Percentiles rank a stretch among this genome's conserved stretches.
Conservation (phyloP, 2,888 invertebrate genomes). For the Ptychoptera contaminata region DNA sequence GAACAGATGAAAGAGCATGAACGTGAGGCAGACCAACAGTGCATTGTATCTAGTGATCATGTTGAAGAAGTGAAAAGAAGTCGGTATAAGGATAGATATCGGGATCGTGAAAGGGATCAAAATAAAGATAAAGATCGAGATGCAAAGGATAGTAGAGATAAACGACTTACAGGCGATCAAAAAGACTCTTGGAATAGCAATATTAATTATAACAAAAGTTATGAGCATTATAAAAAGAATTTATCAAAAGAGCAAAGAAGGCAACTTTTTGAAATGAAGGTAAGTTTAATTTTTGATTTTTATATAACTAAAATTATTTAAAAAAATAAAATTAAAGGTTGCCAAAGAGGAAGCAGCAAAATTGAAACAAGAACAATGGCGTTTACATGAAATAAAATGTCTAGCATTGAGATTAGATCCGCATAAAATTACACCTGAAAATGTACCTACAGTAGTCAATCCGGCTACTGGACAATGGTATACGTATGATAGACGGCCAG, state of each 20-base stretch:
- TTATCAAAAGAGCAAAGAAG: constrained; percentile 20
- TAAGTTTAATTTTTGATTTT: constrained; percentile 9
- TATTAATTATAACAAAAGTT: neutral
- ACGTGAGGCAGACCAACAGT: constrained; percentile 59
- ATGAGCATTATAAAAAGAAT: neutral
- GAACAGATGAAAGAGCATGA: constrained; percentile 94
- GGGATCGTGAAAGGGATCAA: neutral
- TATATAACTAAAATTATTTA: too few species aligned
- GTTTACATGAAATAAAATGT: constrained; percentile 26
- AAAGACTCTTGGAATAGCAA: neutral
- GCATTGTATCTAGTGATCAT: constrained; percentile 17
- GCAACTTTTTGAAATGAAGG: constrained; percentile 27
- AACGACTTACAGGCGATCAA: neutral
- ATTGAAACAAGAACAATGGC: constrained; percentile 22
- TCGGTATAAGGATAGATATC: neutral
- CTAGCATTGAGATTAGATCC: constrained; percentile 27
- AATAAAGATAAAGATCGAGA: neutral
- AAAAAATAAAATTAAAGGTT: too few species aligned
- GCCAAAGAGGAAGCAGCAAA: constrained; percentile 28
- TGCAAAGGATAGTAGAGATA: neutral
- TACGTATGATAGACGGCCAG: constrained; percentile 20
- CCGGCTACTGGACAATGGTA: constrained; percentile 28
- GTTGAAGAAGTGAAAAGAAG: constrained; percentile 18
- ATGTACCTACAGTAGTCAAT: constrained; percentile 26
- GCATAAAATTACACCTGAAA: constrained; percentile 18